A percentile compares a stretch with the other conserved stretches of the same genome.
Evolutionary conservation across 2,113 vertebrate species (phyloP).

Genomic region (Promerops cafer): DNA sequence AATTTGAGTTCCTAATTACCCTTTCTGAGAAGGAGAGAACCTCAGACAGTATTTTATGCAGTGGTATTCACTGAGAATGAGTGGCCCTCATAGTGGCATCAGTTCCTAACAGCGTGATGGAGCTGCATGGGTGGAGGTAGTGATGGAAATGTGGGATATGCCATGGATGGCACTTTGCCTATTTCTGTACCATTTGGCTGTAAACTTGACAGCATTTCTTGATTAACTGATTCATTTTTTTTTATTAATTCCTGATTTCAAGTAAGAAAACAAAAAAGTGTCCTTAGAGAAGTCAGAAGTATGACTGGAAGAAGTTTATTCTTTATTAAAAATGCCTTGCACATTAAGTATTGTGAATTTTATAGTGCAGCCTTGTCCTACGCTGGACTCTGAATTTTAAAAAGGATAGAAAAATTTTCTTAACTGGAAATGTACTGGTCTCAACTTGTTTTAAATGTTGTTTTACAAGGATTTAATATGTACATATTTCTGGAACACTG

Average conservation of each 20-base stretch:
- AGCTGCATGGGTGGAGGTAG: not conserved
- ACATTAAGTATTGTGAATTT: not conserved
- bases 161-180: not conserved
- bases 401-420: not conserved
- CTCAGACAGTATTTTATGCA: not conserved
- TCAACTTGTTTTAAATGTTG: not conserved
- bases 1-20: not conserved
- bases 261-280: not conserved
- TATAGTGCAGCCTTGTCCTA: not conserved
- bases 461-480: not conserved
- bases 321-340: not conserved
- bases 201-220: not conserved
- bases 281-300: not conserved
- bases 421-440: not conserved
- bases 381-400: not conserved
- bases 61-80: conserved; percentile 64
- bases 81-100: conserved; percentile 62
- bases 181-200: not conserved
- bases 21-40: not conserved
- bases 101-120: not conserved
- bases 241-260: not conserved
- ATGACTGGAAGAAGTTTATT: not conserved
- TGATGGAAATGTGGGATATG: not conserved
- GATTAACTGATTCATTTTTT: not conserved
- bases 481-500: not conserved